Conservation (phyloP, 2,888 invertebrate genomes). For the Harpalus rufipes region DNA sequence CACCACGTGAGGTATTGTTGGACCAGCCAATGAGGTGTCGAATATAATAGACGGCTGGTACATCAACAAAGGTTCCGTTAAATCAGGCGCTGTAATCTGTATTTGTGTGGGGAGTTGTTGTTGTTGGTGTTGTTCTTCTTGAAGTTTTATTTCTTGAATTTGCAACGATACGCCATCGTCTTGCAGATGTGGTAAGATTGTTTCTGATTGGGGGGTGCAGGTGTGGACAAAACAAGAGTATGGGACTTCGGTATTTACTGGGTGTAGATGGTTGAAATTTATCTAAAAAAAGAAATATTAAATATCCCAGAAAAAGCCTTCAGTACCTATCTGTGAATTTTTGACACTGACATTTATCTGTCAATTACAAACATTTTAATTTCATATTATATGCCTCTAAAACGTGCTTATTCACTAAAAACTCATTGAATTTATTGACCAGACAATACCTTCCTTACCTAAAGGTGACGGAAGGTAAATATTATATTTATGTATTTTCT, state of each 20-base stretch:
- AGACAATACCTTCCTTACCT: too few species aligned
- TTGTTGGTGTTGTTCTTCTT: slow-evolving; percentile 10
- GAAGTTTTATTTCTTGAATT: slow-evolving; percentile 66
- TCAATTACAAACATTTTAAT: too few species aligned
- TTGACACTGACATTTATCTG: too few species aligned
- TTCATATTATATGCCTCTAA: too few species aligned
- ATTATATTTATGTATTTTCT: too few species aligned
- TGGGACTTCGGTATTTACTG: slow-evolving; percentile 72
- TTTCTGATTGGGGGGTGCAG: slow-evolving; percentile 74
- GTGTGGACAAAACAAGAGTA: slow-evolving; percentile 75
- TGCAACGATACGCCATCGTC: slow-evolving; percentile 70
- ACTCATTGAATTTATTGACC: too few species aligned
- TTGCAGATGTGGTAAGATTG: slow-evolving; percentile 73
- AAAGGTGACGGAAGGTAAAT: too few species aligned
- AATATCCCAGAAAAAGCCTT: too few species aligned
- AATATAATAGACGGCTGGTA: slow-evolving; percentile 74
- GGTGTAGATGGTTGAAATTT: slow-evolving; percentile 75
- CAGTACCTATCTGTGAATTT: too few species aligned
- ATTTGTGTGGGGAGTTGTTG: slow-evolving; percentile 62
- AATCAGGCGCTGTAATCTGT: slow-evolving; percentile 72
- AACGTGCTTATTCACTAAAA: too few species aligned
- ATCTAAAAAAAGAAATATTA: too few species aligned
- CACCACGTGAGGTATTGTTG: slow-evolving; percentile 73
- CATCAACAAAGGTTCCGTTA: slow-evolving; percentile 74
- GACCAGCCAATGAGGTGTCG: slow-evolving; percentile 73